These are phyloP conservation scores for Ligdia adustata DNA, from an alignment of 2,888 invertebrate species.

Conservation along the genomic window DNA sequence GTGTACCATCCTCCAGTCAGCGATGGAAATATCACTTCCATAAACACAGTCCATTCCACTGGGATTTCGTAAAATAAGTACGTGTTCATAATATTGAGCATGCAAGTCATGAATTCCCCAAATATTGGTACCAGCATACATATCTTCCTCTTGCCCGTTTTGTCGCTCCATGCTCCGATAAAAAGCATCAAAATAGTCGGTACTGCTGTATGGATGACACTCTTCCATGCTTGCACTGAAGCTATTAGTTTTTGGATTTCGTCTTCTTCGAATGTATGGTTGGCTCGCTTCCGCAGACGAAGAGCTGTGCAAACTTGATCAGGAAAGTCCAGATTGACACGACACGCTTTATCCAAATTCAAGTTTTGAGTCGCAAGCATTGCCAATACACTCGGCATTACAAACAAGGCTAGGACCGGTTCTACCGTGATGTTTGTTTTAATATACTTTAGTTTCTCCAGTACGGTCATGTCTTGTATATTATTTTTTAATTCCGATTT, in stretches of 20 bases:
- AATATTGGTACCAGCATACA: conserved; percentile 84
- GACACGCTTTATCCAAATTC: conserved; percentile 93
- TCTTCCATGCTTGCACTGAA: conserved; percentile 82
- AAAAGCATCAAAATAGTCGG: conserved; percentile 83
- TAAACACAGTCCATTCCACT: conserved; percentile 79
- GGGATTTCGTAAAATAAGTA: conserved; percentile 82
- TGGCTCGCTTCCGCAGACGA: conserved; percentile 87
- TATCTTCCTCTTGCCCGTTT: conserved; percentile 82
- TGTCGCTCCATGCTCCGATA: conserved; percentile 86
- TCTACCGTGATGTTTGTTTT: conserved; percentile 86
- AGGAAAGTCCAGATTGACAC: conserved; percentile 89
- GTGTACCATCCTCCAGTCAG: conserved; percentile 84
- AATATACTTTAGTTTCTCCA: conserved; percentile 75
- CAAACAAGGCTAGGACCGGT: conserved; percentile 86
- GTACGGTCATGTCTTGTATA: conserved; percentile 59
- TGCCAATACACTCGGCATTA: conserved; percentile 87
- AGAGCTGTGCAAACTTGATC: conserved; percentile 89
- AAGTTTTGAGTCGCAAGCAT: conserved; percentile 92
- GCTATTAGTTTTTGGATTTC: conserved; percentile 85
- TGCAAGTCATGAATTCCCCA: conserved; percentile 79
- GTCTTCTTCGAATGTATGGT: conserved; percentile 86
- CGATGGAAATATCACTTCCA: conserved; percentile 80
- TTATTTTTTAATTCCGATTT: conserved; percentile 54
- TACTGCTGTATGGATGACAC: conserved; percentile 78
- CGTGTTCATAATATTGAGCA: conserved; percentile 79